These are phyloP conservation scores for Apodemia duryi DNA, from an alignment of 2,888 invertebrate species.

Conservation along the genomic window DNA sequence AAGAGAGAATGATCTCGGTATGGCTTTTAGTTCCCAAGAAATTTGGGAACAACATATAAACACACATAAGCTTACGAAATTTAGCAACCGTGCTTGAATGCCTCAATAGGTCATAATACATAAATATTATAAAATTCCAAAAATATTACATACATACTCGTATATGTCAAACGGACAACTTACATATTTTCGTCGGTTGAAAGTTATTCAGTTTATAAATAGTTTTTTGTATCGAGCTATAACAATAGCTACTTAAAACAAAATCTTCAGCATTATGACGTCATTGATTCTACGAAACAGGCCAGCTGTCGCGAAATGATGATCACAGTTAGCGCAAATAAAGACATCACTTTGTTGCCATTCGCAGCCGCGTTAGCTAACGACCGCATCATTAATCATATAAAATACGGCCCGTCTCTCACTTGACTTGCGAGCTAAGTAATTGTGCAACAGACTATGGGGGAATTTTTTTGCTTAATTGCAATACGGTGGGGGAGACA, in stretches of 20 bases:
- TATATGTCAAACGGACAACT: too few relatives aligned
- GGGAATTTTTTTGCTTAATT: slow-evolving; percentile 2
- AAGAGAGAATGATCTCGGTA: too few relatives aligned
- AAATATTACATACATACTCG: too few relatives aligned
- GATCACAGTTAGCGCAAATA: slow-evolving; percentile 52
- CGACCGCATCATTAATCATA: slow-evolving; percentile 54
- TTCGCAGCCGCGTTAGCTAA: slow-evolving; percentile 52
- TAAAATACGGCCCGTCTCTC: slow-evolving; percentile 40
- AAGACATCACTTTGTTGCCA: slow-evolving; percentile 55
- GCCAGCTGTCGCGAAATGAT: slow-evolving; percentile 42
- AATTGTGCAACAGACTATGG: slow-evolving; percentile 13
- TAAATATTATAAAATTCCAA: too few relatives aligned
- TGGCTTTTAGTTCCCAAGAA: too few relatives aligned
- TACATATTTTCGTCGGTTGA: too few relatives aligned
- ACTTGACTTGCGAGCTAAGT: slow-evolving; percentile 44
- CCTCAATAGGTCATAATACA: too few relatives aligned
- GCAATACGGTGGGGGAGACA: neutral
- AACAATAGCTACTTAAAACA: neutral
- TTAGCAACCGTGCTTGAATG: too few relatives aligned
- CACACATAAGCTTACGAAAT: too few relatives aligned
- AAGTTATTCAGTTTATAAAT: neutral
- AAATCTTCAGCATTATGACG: slow-evolving; percentile 30
- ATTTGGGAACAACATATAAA: too few relatives aligned
- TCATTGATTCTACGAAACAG: slow-evolving; percentile 32
- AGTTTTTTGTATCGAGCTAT: neutral